Conservation (phyloP, 1,140 invertebrate species). For the Carcinoscorpius rotundicauda region DNA sequence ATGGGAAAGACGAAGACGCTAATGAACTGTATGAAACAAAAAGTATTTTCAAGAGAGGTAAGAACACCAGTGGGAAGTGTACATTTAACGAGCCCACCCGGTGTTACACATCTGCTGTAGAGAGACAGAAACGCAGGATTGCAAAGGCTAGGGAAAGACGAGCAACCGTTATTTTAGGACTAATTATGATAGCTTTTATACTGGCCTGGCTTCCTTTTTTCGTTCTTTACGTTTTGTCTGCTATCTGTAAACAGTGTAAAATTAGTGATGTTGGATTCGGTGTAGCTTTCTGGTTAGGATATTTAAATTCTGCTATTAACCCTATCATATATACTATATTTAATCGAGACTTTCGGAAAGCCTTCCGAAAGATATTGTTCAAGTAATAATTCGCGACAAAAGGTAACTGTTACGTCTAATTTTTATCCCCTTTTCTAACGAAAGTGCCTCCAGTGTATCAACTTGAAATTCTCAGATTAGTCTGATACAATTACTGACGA, state of each 20-base stretch:
- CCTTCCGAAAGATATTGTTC: slow-evolving; percentile 87
- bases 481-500: too few species aligned
- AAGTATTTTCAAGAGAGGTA: slow-evolving; percentile 23
- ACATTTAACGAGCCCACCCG: slow-evolving; percentile 8
- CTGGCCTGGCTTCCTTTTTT: slow-evolving; percentile 99
- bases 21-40: slow-evolving; percentile 8
- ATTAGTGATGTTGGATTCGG: slow-evolving; percentile 70
- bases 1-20: slow-evolving; percentile 20
- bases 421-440: too few species aligned
- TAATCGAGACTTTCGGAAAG: slow-evolving; percentile 94
- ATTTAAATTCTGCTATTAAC: slow-evolving; percentile 96
- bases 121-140: slow-evolving; percentile 79
- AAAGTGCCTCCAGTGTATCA: too few species aligned
- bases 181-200: slow-evolving; percentile 98
- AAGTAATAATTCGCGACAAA: slow-evolving; percentile 45
- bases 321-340: slow-evolving; percentile 98
- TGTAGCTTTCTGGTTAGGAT: slow-evolving; percentile 96
- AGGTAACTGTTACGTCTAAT: too few species aligned
- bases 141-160: slow-evolving; percentile 92
- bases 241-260: slow-evolving; percentile 56
- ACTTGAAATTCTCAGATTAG: too few species aligned
- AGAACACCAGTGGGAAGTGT: slow-evolving; percentile 24
- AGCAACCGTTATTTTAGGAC: slow-evolving; percentile 87
- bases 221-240: slow-evolving; percentile 78
- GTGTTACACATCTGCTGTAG: slow-evolving; percentile 47